phyloP scores from a whole-genome alignment of 2,888 invertebrate genomes.

The Sesia bembeciformis region DNA sequence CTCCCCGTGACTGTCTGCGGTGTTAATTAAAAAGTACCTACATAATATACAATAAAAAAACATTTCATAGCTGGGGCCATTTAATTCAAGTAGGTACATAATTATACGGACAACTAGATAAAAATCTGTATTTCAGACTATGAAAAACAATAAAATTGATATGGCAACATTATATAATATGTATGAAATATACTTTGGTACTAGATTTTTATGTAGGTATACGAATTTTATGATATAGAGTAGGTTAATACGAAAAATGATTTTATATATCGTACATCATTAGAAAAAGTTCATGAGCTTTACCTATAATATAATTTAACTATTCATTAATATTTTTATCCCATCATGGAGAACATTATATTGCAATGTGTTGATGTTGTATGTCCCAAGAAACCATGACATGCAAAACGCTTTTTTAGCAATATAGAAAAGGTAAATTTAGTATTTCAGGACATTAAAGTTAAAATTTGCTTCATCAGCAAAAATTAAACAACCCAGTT shows the following conservation, averaged over 20 bases:
- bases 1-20: too few relatives aligned
- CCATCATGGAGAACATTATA: too few relatives aligned
- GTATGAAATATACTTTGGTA: constrained; percentile 32
- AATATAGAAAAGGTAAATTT: too few relatives aligned
- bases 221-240: constrained; percentile 8
- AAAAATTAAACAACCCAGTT: too few relatives aligned
- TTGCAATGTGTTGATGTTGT: too few relatives aligned
- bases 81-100: constrained; percentile 55
- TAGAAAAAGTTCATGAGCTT: constrained; percentile 1
- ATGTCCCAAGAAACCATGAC: too few relatives aligned
- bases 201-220: constrained; percentile 30
- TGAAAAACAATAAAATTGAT: constrained; percentile 59
- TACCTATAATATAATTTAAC: constrained; percentile 4
- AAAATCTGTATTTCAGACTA: constrained; percentile 58
- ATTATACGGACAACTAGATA: constrained; percentile 58
- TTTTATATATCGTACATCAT: constrained; percentile 4
- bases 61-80: constrained; percentile 46
- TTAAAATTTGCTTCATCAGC: too few relatives aligned
- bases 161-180: constrained; percentile 55
- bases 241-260: constrained; percentile 1
- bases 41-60: constrained; percentile 22
- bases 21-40: too few relatives aligned
- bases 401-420: too few relatives aligned
- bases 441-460: too few relatives aligned
- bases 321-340: too few relatives aligned